phyloP scores from a whole-genome alignment of 1,140 invertebrate species.

The Tribolium castaneum region DNA sequence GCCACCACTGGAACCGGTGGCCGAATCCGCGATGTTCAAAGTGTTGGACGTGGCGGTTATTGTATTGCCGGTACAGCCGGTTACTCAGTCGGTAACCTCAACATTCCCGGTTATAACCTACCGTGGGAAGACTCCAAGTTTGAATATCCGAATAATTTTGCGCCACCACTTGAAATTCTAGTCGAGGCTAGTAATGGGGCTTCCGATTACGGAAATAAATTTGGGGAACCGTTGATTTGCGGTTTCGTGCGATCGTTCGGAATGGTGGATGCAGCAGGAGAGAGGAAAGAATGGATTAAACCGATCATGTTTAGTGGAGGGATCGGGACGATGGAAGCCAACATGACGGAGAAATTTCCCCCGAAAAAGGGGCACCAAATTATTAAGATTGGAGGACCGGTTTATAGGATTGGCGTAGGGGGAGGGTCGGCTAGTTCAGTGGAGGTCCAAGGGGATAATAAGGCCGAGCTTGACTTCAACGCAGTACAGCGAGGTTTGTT shows the following conservation, averaged over 20 bases:
- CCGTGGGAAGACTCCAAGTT: conserved; percentile 87
- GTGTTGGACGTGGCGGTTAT: conserved; percentile 89
- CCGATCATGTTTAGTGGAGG: conserved; percentile 99
- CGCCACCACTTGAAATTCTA: conserved; percentile 85
- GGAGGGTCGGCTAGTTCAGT: conserved; percentile 96
- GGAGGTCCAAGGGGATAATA: conserved; percentile 90
- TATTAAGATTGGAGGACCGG: conserved; percentile 95
- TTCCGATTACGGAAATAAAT: conserved; percentile 99
- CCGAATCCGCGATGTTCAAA: conserved; percentile 93
- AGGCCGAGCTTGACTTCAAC: conserved; percentile 90
- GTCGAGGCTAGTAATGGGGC: conserved; percentile 98
- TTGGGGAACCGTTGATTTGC: conserved; percentile 93
- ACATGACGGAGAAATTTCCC: conserved; percentile 78
- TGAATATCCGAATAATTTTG: conserved; percentile 91
- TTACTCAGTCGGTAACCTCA: conserved; percentile 93
- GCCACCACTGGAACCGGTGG: conserved; percentile 98
- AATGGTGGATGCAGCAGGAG: conserved; percentile 71
- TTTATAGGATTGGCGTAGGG: conserved; percentile 97
- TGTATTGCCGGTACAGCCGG: conserved; percentile 96
- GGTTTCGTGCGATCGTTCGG: conserved; percentile 96
- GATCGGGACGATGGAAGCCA: conserved; percentile 88
- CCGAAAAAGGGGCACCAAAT: conserved; percentile 86
- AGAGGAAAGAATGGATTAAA: conserved; percentile 94
- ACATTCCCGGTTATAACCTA: conserved; percentile 90
- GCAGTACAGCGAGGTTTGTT: conserved; percentile 85